A percentile compares a stretch with the other conserved stretches of the same genome.
phyloP scores from a whole-genome alignment of 2,888 invertebrate genomes.

The Gnatocerus cornutus region DNA sequence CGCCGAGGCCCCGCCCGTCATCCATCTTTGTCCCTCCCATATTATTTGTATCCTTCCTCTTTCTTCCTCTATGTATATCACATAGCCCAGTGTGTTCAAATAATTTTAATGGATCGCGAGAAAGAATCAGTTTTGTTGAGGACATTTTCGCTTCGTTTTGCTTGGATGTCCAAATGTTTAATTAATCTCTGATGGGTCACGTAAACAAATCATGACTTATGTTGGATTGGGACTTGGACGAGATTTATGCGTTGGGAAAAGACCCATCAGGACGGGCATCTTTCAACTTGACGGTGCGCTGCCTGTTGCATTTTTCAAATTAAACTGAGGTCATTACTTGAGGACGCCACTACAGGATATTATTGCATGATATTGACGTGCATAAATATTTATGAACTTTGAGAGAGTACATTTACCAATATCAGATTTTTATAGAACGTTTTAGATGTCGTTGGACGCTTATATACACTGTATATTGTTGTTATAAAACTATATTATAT shows the following conservation, averaged over 20 bases:
- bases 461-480: slow-evolving; percentile 15
- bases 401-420: slow-evolving; percentile 27
- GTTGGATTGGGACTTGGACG: background rate
- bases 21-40: slow-evolving; percentile 60
- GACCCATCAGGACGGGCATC: slow-evolving; percentile 13
- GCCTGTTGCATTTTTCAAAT: slow-evolving; percentile 31
- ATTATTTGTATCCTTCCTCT: slow-evolving; percentile 55
- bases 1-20: slow-evolving; percentile 66
- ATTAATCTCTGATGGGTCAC: slow-evolving; percentile 1
- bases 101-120: slow-evolving; percentile 71
- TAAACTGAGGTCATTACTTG: slow-evolving; percentile 10
- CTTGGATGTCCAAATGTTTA: background rate
- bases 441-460: slow-evolving; percentile 35
- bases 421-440: slow-evolving; percentile 42
- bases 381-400: slow-evolving; percentile 44
- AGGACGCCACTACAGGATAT: slow-evolving; percentile 23
- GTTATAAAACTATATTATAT: slow-evolving; percentile 19
- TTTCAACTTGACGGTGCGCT: background rate
- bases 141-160: slow-evolving; percentile 54
- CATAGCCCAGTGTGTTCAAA: slow-evolving; percentile 67
- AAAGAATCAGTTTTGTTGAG: slow-evolving; percentile 58
- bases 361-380: slow-evolving; percentile 37
- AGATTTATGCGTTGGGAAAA: slow-evolving; percentile 20
- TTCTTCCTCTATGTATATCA: slow-evolving; percentile 68
- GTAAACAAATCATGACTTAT: slow-evolving; percentile 26